Conservation (phyloP, 1,140 invertebrate genomes). For the Muscidifurax raptorellus region DNA sequence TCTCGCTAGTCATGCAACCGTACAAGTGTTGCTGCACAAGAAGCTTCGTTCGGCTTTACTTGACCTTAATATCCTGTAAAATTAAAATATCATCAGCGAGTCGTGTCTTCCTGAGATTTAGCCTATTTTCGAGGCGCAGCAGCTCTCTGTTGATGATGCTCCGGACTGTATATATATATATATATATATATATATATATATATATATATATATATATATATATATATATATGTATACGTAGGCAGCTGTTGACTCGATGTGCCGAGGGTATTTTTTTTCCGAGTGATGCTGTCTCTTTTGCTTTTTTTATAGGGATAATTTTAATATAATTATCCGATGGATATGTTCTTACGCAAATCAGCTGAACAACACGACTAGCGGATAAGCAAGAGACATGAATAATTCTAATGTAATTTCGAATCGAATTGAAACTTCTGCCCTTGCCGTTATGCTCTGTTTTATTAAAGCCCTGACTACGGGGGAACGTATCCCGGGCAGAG, state of each 20-base stretch:
- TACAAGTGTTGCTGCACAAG: background rate
- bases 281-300: too few relatives aligned
- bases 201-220: too few relatives aligned
- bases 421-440: conserved; percentile 2
- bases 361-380: background rate
- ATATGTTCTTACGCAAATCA: too few relatives aligned
- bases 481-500: background rate
- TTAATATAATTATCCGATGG: too few relatives aligned
- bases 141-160: background rate
- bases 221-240: too few relatives aligned
- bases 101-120: background rate
- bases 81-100: conserved; percentile 27
- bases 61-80: conserved; percentile 21
- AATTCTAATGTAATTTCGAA: conserved; percentile 14
- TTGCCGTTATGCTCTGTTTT: background rate
- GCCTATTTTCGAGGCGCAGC: background rate
- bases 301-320: too few relatives aligned
- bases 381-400: background rate
- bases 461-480: background rate
- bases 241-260: too few relatives aligned
- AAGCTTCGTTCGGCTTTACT: background rate
- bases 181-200: too few relatives aligned
- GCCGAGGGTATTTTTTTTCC: too few relatives aligned
- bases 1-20: background rate
- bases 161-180: too few relatives aligned